Evolutionary conservation across 1,140 invertebrate species (phyloP).

Genomic region (Habropoda laboriosa): DNA sequence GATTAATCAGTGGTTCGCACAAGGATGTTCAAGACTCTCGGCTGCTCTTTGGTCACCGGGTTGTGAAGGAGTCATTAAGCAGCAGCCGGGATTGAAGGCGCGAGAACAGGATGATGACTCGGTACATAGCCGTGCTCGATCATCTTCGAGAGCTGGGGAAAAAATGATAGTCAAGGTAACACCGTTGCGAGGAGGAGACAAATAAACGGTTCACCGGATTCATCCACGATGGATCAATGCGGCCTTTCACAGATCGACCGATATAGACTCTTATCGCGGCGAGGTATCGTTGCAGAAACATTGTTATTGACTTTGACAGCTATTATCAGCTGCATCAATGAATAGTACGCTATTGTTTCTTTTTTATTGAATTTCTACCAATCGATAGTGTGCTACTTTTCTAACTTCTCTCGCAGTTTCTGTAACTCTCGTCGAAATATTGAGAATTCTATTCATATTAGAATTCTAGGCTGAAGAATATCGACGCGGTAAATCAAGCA

Average conservation of each 20-base stretch:
- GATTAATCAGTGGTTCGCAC: constrained; percentile 61
- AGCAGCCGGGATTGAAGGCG: constrained; percentile 6
- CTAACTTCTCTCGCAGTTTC: too few relatives aligned
- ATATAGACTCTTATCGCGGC: neutral
- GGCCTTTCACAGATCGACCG: neutral
- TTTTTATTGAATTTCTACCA: too few relatives aligned
- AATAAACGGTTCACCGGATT: neutral
- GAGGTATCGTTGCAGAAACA: neutral
- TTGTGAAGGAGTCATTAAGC: constrained; percentile 57
- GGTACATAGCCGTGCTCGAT: neutral
- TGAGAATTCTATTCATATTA: neutral
- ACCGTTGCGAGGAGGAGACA: neutral
- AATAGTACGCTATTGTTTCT: neutral
- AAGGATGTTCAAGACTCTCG: constrained; percentile 63
- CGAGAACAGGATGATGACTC: constrained; percentile 23
- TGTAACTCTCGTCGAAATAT: too few relatives aligned
- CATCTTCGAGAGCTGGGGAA: neutral
- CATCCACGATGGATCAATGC: constrained; percentile 11
- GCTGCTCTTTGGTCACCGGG: constrained; percentile 55
- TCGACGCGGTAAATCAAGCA: neutral
- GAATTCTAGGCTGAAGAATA: neutral
- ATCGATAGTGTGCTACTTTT: too few relatives aligned
- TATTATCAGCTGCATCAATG: too few relatives aligned
- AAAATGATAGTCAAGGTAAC: constrained; percentile 23
- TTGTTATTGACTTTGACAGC: too few relatives aligned